Conservation (phyloP, 2,113 vertebrate species). For the Nothocercus nigrocapillus region DNA sequence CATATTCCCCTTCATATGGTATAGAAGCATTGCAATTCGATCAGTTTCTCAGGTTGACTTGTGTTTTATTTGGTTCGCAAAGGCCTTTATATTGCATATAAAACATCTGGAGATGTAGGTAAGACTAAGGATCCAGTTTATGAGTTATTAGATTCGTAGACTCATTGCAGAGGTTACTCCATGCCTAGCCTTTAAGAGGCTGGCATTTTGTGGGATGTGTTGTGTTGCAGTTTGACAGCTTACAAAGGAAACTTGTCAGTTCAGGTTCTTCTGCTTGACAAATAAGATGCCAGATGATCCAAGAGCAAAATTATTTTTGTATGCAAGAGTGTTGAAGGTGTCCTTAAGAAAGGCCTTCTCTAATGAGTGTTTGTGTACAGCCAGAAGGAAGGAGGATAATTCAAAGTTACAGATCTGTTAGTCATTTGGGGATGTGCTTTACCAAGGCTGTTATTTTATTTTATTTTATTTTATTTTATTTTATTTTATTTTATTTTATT, state of each 20-base stretch:
- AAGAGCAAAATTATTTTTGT: neutral
- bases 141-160: neutral
- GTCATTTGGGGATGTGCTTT: neutral
- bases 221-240: neutral
- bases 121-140: neutral
- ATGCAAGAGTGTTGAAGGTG: neutral
- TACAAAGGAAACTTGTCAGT: neutral
- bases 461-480: too few relatives aligned
- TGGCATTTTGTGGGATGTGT: rapidly evolving
- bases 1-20: neutral
- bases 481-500: too few relatives aligned
- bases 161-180: neutral
- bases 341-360: slow-evolving; percentile 38
- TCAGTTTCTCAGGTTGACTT: neutral
- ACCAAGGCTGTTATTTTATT: neutral
- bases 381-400: slow-evolving; percentile 4
- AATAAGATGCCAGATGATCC: neutral
- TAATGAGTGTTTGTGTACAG: slow-evolving; percentile 9
- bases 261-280: neutral
- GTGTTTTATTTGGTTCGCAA: neutral
- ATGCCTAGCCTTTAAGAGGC: neutral
- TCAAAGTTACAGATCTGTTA: slow-evolving; percentile 37
- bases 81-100: neutral
- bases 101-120: neutral
- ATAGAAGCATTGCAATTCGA: neutral